Conservation (phyloP, 2,113 vertebrate genomes). For the Empidonax alnorum region DNA sequence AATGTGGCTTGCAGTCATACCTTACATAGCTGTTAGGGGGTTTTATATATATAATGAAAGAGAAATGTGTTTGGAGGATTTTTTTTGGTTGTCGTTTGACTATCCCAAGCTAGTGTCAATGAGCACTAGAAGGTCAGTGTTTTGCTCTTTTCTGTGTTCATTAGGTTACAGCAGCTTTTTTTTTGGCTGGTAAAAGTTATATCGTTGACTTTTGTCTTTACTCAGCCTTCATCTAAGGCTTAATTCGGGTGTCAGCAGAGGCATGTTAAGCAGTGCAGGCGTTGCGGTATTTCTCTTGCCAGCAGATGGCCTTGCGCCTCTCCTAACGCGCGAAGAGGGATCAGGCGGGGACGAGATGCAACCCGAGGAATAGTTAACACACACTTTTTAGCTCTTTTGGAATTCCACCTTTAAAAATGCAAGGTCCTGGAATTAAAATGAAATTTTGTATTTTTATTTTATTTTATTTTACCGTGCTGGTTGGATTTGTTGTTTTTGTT, state of each 20-base stretch:
- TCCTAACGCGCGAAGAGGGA: neutral
- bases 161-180: neutral
- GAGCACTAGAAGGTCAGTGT: neutral
- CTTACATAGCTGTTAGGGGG: accelerated
- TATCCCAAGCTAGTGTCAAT: neutral
- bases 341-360: accelerated
- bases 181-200: neutral
- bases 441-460: neutral
- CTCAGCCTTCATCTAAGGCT: neutral
- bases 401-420: neutral
- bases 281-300: neutral
- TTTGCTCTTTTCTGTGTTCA: neutral
- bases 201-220: neutral
- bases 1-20: neutral
- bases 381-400: neutral
- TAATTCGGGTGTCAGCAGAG: neutral
- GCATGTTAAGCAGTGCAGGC: too few relatives aligned
- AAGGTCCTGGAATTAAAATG: neutral
- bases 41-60: neutral
- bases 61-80: neutral
- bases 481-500: neutral
- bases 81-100: neutral
- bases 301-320: constrained; percentile 25
- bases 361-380: neutral
- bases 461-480: neutral